These are phyloP conservation scores for Lissocephala sabroskyi DNA, from an alignment of 2,888 invertebrate genomes.

Conservation along the genomic window DNA sequence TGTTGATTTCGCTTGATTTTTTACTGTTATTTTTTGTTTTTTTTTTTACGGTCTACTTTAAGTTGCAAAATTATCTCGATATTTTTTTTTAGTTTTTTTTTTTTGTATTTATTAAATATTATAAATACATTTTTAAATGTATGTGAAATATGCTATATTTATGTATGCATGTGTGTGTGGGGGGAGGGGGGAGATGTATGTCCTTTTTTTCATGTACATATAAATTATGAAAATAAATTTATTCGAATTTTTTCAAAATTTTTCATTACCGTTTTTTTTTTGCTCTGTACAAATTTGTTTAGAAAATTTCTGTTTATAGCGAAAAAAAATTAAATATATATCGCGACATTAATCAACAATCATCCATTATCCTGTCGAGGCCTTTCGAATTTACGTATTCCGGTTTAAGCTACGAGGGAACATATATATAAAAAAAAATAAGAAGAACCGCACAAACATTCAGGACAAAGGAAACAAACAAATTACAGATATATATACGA, in stretches of 20 bases:
- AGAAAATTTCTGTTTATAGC: constrained; percentile 16
- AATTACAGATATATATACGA: neutral
- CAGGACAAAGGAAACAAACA: too few relatives aligned
- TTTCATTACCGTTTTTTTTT: constrained; percentile 23
- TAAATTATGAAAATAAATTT: constrained; percentile 65
- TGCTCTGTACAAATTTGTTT: constrained; percentile 48
- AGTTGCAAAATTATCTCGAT: constrained; percentile 18
- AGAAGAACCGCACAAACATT: too few relatives aligned
- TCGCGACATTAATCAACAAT: constrained; percentile 53
- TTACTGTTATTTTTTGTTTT: constrained; percentile 23
- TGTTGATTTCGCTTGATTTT: constrained; percentile 29
- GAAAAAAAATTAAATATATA: constrained; percentile 38
- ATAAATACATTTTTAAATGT: constrained; percentile 33
- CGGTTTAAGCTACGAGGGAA: constrained; percentile 26
- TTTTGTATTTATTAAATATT: constrained; percentile 25
- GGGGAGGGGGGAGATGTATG: too few relatives aligned
- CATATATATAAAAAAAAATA: constrained; percentile 2
- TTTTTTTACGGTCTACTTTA: constrained; percentile 11
- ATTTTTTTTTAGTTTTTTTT: constrained; percentile 11
- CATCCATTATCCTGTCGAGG: constrained; percentile 39
- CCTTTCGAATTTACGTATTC: constrained; percentile 56
- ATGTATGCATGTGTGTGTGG: constrained; percentile 22
- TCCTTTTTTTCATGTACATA: constrained; percentile 36
- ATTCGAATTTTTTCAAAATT: constrained; percentile 54
- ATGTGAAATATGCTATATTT: constrained; percentile 1